phyloP scores from a whole-genome alignment of 1,140 invertebrate species.

The Elymnias hypermnestra region DNA sequence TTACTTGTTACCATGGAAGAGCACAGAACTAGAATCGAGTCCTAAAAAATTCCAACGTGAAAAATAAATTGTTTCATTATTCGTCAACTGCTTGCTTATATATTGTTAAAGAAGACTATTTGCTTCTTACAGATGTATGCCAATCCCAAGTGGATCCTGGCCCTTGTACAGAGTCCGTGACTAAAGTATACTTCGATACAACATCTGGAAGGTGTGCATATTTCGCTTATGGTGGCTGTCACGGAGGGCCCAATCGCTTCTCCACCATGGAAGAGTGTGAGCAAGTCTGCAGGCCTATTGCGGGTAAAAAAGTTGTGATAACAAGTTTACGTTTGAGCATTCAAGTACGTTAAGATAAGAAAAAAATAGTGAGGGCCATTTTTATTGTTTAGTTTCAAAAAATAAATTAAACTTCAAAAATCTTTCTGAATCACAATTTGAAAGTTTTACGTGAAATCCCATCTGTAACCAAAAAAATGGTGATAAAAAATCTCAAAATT shows the following conservation, averaged over 20 bases:
- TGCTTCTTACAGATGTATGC: constrained; percentile 41
- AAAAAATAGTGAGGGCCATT: too few relatives aligned
- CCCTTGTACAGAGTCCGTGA: constrained; percentile 78
- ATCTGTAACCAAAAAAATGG: neutral
- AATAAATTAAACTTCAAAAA: too few relatives aligned
- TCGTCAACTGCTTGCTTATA: neutral
- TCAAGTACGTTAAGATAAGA: too few relatives aligned
- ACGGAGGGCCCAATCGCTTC: constrained; percentile 89
- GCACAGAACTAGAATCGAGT: too few relatives aligned
- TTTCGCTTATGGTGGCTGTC: constrained; percentile 88
- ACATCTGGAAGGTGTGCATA: constrained; percentile 73
- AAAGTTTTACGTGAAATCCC: constrained; percentile 4
- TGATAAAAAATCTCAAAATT: too few relatives aligned
- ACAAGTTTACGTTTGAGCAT: too few relatives aligned
- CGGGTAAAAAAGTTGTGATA: constrained; percentile 18
- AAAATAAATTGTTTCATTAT: too few relatives aligned
- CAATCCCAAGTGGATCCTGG: constrained; percentile 80
- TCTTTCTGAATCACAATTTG: too few relatives aligned
- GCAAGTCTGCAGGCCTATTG: constrained; percentile 72
- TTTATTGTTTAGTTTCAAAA: too few relatives aligned
- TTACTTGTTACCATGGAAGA: too few relatives aligned
- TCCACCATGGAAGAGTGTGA: constrained; percentile 81
- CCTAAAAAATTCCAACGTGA: too few relatives aligned
- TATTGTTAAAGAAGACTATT: neutral
- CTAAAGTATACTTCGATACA: constrained; percentile 84